phyloP scores from a whole-genome alignment of 2,113 vertebrate species.

The Pomatorhinus ruficollis region DNA sequence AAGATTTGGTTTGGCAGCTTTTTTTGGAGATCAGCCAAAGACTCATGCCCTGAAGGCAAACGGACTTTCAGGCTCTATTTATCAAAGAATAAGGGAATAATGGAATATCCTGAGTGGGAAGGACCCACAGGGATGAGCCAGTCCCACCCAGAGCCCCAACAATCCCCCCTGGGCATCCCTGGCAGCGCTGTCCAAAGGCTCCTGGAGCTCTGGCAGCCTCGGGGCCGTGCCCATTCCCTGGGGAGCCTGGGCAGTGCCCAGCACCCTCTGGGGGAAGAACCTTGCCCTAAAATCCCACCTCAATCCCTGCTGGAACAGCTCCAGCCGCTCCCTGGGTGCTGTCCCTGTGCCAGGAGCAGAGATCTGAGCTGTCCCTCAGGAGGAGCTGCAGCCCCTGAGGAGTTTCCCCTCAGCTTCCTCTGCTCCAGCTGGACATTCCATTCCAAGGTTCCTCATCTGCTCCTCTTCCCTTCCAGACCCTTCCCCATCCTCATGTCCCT shows the following conservation, averaged over 20 bases:
- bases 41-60: not conserved
- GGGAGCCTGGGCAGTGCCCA: not conserved
- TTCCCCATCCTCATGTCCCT: too few relatives aligned
- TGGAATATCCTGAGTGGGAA: too few relatives aligned
- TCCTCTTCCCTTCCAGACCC: too few relatives aligned
- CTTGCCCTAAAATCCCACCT: fast-evolving
- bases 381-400: too few relatives aligned
- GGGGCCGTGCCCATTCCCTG: not conserved
- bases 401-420: too few relatives aligned
- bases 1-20: not conserved
- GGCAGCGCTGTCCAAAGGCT: not conserved
- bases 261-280: not conserved
- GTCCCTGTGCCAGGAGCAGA: too few relatives aligned
- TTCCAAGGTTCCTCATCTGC: too few relatives aligned
- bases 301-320: too few relatives aligned
- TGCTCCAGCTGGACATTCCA: too few relatives aligned
- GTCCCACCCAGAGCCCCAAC: not conserved
- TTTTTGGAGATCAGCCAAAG: not conserved
- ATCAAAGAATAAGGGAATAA: not conserved
- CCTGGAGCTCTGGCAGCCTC: not conserved
- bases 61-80: not conserved
- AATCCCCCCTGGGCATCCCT: not conserved
- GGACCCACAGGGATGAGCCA: too few relatives aligned
- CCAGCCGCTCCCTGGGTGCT: not conserved
- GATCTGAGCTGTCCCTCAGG: too few relatives aligned